phyloP scores from a whole-genome alignment of 2,888 invertebrate species.

The Andrena camellia region DNA sequence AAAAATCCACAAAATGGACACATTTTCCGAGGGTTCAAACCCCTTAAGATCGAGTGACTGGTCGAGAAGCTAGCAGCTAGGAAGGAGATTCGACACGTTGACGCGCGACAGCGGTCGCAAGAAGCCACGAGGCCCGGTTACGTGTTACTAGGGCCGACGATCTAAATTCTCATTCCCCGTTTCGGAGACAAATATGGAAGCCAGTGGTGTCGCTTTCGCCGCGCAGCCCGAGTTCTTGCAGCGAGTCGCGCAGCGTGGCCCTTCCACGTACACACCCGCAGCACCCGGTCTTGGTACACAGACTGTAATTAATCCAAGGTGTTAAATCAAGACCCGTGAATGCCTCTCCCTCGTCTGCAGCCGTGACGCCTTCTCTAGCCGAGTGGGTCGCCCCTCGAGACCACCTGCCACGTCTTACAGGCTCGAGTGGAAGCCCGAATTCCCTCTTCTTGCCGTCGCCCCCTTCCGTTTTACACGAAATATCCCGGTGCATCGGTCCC shows the following conservation, averaged over 20 bases:
- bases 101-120: not conserved
- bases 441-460: constrained; percentile 59
- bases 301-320: constrained; percentile 83
- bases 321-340: constrained; percentile 82
- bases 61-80: too few relatives aligned
- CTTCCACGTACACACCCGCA: constrained; percentile 38
- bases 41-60: too few relatives aligned
- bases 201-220: constrained; percentile 2
- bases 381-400: constrained; percentile 73
- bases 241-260: constrained; percentile 7
- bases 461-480: constrained; percentile 42
- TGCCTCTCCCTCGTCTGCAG: constrained; percentile 70
- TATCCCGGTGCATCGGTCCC: constrained; percentile 46
- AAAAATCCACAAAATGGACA: too few relatives aligned
- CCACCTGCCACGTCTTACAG: constrained; percentile 71
- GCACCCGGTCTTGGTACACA: constrained; percentile 65
- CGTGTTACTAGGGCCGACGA: not conserved
- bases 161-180: constrained; percentile 14
- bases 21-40: too few relatives aligned
- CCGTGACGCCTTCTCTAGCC: constrained; percentile 74
- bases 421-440: constrained; percentile 64
- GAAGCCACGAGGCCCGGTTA: constrained; percentile 23
- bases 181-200: constrained; percentile 35
- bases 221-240: constrained; percentile 32
- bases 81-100: not conserved